Percentiles rank a stretch among this genome's conserved stretches.
Evolutionary conservation across 2,888 invertebrate species (phyloP).

Genomic region (Eudemis profundana): DNA sequence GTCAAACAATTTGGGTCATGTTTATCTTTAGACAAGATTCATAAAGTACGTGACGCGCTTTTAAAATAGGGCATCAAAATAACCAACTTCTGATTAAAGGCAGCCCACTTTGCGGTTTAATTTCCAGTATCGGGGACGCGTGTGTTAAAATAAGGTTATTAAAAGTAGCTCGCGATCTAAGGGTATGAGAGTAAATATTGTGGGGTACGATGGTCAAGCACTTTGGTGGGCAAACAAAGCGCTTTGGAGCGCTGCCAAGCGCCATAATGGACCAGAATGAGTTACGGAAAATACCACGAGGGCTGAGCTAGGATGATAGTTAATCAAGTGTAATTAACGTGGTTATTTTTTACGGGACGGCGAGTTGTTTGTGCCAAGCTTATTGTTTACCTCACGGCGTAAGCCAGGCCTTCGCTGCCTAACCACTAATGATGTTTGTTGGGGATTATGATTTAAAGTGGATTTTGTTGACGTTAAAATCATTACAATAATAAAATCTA

Average conservation of each 20-base stretch:
- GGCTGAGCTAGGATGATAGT: conserved; percentile 17
- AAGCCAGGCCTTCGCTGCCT: neutral
- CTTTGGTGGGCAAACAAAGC: conserved; percentile 36
- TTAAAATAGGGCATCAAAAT: conserved; percentile 37
- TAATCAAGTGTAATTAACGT: conserved; percentile 34
- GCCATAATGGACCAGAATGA: conserved; percentile 29
- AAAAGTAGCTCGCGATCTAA: conserved; percentile 17
- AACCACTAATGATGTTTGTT: conserved; percentile 16
- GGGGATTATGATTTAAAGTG: neutral
- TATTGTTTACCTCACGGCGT: conserved; percentile 5
- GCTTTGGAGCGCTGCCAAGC: conserved; percentile 35
- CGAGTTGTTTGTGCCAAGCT: conserved; percentile 31
- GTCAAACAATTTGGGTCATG: conserved; percentile 33
- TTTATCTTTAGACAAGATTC: conserved; percentile 37
- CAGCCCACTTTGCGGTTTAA: conserved; percentile 32
- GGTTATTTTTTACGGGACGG: conserved; percentile 30
- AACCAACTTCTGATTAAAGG: conserved; percentile 36
- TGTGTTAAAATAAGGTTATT: conserved; percentile 39
- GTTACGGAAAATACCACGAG: conserved; percentile 31
- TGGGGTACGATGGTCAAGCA: conserved; percentile 22
- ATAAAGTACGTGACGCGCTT: conserved; percentile 37
- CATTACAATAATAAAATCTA: neutral
- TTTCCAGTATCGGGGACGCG: conserved; percentile 28
- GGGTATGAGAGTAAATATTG: conserved; percentile 34
- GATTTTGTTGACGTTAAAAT: neutral